These are phyloP conservation scores for Morpho achilles DNA, from an alignment of 2,888 invertebrate genomes.

Conservation along the genomic window DNA sequence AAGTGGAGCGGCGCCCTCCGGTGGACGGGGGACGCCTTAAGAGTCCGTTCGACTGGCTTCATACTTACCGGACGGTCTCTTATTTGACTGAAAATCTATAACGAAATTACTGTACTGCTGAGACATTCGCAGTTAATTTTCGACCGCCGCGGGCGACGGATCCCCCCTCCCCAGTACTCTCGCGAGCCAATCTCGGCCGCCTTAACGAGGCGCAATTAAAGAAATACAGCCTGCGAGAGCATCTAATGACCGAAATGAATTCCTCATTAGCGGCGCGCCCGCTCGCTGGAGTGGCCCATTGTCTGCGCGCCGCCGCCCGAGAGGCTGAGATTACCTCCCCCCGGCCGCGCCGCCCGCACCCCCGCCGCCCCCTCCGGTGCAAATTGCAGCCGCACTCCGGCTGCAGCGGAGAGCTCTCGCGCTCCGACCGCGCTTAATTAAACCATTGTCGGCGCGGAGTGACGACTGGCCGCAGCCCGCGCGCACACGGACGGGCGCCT, in stretches of 20 bases:
- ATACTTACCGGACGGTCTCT: no score
- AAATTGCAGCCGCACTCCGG: slow-evolving; percentile 41
- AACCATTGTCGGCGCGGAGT: slow-evolving; percentile 40
- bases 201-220: slow-evolving; percentile 27
- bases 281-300: slow-evolving; percentile 31
- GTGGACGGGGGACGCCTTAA: slow-evolving; percentile 26
- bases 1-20: slow-evolving; percentile 47
- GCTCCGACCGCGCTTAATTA: slow-evolving; percentile 48
- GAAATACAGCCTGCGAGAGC: slow-evolving; percentile 24
- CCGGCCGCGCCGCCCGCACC: slow-evolving; percentile 13
- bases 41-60: no score
- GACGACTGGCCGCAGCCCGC: slow-evolving; percentile 15
- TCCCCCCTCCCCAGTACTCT: background rate
- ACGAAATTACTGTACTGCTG: no score
- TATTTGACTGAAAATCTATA: no score
- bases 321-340: slow-evolving; percentile 34
- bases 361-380: slow-evolving; percentile 13
- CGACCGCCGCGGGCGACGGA: no score
- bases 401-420: slow-evolving; percentile 38
- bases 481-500: background rate
- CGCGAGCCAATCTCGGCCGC: slow-evolving; percentile 24
- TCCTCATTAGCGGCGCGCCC: slow-evolving; percentile 31
- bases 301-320: slow-evolving; percentile 31
- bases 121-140: no score
- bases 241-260: slow-evolving; percentile 31